phyloP scores from a whole-genome alignment of 2,113 vertebrate species.

The Aphyosemion australe region DNA sequence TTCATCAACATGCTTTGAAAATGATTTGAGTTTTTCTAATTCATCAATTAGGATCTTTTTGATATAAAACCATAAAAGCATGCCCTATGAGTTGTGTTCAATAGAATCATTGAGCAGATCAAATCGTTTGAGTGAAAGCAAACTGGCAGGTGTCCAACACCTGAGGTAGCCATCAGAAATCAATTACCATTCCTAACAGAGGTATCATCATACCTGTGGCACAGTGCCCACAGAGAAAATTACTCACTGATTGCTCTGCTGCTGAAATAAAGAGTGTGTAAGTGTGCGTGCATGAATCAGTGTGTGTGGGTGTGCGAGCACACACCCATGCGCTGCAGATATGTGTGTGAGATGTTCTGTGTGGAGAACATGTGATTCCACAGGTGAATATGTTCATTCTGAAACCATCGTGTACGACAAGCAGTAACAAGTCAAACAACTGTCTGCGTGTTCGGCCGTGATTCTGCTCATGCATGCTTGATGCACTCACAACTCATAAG shows the following conservation, averaged over 20 bases:
- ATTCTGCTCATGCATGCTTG: slow-evolving; percentile 3
- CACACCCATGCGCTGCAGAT: no score
- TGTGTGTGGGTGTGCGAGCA: no score
- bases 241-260: slow-evolving; percentile 55
- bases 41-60: no score
- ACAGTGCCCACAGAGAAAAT: slow-evolving; percentile 63
- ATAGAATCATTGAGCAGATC: slow-evolving; percentile 41
- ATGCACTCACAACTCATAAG: slow-evolving; percentile 10
- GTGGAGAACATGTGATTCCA: slow-evolving; percentile 9
- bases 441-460: not conserved
- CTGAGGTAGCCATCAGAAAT: slow-evolving; percentile 60
- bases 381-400: slow-evolving; percentile 28
- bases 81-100: slow-evolving; percentile 32
- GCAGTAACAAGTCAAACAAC: slow-evolving; percentile 6
- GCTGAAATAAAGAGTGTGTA: slow-evolving; percentile 16
- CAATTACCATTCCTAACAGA: slow-evolving; percentile 69
- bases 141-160: slow-evolving; percentile 63
- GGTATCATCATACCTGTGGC: slow-evolving; percentile 61
- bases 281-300: not conserved
- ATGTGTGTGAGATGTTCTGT: not conserved
- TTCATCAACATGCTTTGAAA: no score
- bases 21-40: no score
- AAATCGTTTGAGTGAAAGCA: slow-evolving; percentile 39
- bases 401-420: not conserved
- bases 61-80: not conserved